Base-by-base conservation (phyloP, 2,888 invertebrate genomes). In the Hyalella azteca region DNA sequence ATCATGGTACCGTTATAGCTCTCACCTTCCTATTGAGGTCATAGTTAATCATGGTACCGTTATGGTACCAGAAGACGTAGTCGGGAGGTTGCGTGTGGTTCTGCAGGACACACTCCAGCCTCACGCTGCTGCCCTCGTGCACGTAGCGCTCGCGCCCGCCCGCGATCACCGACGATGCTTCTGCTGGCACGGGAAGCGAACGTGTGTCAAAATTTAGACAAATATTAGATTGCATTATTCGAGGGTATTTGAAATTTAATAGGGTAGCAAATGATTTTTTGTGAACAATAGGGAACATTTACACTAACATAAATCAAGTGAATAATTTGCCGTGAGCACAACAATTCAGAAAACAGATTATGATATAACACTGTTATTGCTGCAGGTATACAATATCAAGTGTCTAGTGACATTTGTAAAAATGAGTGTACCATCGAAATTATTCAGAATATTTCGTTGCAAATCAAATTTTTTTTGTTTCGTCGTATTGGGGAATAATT, bases 61-160 rank as follows among this genome's bases (percentile, higher is more conserved):
- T 86, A 90, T 95, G 94, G 88, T 94, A 95, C 94, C 94, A 94
- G 88, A 94, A 94, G 77, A 95, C 92, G 88, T 93, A 95, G 77
- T 93, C 92, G 4, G 95, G 94, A 45, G 92, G 92, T 87, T 95
- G 94, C 0, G 95, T 95, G 79, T 94, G 94, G 73, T 86, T 86
- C 54, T 86, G 86, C 77, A 95, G 93, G 77, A 92, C 92, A 86
- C 95, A 95, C 86, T 94, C 93, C 78, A 95, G 90, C 78, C 93
- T 91, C 81, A 96, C 89, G 66, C 93, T 93, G 73, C 95, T 95
- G 50, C 95, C 95, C 13, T 94, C 94, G 87, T 95, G 94, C 85
- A 96, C 91, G 88, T 94, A 95, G 87, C 95, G 94, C 87, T 95
- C 95, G 78, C 93, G 90, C 3, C 94, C 93, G 22, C 95, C 95